Conservation (phyloP, 2,888 invertebrate species). For the Cheilosia vulpina region DNA sequence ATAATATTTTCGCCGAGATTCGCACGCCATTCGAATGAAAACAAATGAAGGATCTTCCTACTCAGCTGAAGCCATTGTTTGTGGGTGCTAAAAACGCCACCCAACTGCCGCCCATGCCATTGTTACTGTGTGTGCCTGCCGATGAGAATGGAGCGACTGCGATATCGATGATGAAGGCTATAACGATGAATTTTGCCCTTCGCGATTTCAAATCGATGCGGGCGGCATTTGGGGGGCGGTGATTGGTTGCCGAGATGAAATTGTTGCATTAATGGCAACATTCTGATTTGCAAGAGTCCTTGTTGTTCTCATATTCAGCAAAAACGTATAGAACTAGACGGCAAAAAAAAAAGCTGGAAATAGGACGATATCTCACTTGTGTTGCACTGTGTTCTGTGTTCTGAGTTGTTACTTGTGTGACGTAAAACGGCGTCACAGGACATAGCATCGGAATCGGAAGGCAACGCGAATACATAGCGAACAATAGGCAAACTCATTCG, state of each 20-base stretch:
- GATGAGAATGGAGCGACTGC: not conserved
- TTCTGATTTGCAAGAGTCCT: constrained; percentile 74
- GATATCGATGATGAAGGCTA: constrained; percentile 70
- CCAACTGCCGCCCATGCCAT: not conserved
- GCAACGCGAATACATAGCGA: not conserved
- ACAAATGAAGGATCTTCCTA: constrained; percentile 58
- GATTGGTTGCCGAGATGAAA: constrained; percentile 73
- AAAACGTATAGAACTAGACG: constrained; percentile 43
- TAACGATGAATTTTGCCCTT: constrained; percentile 68
- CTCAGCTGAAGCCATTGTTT: constrained; percentile 48
- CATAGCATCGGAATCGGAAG: not conserved
- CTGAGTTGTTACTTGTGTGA: constrained; percentile 38
- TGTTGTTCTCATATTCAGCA: constrained; percentile 71
- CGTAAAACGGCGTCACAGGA: constrained; percentile 66
- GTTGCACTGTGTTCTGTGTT: not conserved
- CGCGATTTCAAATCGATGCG: constrained; percentile 65
- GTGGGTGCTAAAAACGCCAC: constrained; percentile 64
- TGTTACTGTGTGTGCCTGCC: constrained; percentile 9
- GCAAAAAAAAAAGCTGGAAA: not conserved
- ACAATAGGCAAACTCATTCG: constrained; percentile 53
- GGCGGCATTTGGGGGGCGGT: constrained; percentile 8
- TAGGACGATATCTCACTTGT: constrained; percentile 41
- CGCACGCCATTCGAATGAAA: constrained; percentile 67
- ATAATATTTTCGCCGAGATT: constrained; percentile 53
- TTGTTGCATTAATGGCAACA: constrained; percentile 75